Evolutionary conservation across 2,888 invertebrate genomes (phyloP), one percentile per base, ranked within the genome.

Genomic region (Folsomia candida): DNA sequence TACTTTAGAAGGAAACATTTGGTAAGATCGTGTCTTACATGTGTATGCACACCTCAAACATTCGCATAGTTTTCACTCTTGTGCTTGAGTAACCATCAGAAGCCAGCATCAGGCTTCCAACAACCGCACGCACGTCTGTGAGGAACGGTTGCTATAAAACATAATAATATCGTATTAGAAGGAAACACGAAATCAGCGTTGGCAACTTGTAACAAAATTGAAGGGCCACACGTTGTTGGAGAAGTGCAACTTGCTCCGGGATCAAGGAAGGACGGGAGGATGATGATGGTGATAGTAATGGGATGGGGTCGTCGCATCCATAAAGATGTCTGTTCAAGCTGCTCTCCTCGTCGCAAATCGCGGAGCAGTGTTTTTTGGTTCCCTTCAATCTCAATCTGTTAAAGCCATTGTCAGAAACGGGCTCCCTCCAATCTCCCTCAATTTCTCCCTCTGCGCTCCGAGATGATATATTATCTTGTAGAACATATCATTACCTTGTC

Each of bases 401-500:
- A 26, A 20, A 58, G 67, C 51, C 51, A 51, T 51, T 64, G 68
- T 29, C 58, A 61, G 67, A 69, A 57, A 51, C 68, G 64, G 61
- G 66, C 37, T 37, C 14, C 71, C 67, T 74, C 71, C 74, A 74
- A 74, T 71, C 67, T 74, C 67, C 51, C 63, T 69, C 54, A 37
- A 25, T 28, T 63, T 61, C 54, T 37, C 26, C 57, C 54, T 26
- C 62, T 65, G 37, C 66, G 25, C 62, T 51, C 66, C 51, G 71
- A 37, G 74, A 77, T 78, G 79, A 79, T 77, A 76, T 79, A 79
- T 79, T 76, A 73, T 76, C 78, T 73, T 79, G 79, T 78, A 78
- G 74, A 78, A 78, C 78, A 78, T 76, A 76, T 75, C 76, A 78
- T 79, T 78, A 79, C 79, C 79, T 79, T 79, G 79, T 78, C 74